phyloP scores from a whole-genome alignment of 2,888 invertebrate species.

The Ganaspis brasiliensis region DNA sequence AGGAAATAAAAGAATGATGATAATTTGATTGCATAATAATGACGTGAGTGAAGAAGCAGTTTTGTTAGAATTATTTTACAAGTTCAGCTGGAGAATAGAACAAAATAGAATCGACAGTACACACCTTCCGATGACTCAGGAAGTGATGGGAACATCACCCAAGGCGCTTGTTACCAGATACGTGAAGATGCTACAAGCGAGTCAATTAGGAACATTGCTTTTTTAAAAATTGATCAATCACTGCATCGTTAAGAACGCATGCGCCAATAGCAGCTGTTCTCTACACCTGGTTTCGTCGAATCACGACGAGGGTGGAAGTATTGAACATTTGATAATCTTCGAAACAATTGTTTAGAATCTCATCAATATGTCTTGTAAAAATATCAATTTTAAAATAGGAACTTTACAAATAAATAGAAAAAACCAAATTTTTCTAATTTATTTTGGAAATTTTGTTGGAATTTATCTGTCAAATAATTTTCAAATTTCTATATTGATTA shows the following conservation, averaged over 20 bases:
- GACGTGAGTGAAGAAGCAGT: neutral
- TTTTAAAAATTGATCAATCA: constrained; percentile 78
- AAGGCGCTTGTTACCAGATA: constrained; percentile 54
- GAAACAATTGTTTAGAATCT: constrained; percentile 21
- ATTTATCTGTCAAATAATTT: neutral
- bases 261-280: constrained; percentile 71
- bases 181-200: constrained; percentile 60
- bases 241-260: constrained; percentile 67
- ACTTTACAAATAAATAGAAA: too few relatives aligned
- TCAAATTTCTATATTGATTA: too few relatives aligned
- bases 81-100: neutral
- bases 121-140: constrained; percentile 78
- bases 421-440: too few relatives aligned
- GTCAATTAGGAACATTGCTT: constrained; percentile 78
- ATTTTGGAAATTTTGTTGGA: too few relatives aligned
- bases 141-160: constrained; percentile 56
- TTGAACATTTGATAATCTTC: constrained; percentile 27
- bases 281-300: constrained; percentile 71
- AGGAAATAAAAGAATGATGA: too few relatives aligned
- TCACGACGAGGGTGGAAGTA: constrained; percentile 58
- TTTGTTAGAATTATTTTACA: neutral
- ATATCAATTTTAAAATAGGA: neutral
- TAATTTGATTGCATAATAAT: neutral
- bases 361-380: neutral
- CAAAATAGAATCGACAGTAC: constrained; percentile 54